These are phyloP conservation scores for Cephus pulcher DNA, from an alignment of 2,888 invertebrate genomes.

Conservation along the genomic window DNA sequence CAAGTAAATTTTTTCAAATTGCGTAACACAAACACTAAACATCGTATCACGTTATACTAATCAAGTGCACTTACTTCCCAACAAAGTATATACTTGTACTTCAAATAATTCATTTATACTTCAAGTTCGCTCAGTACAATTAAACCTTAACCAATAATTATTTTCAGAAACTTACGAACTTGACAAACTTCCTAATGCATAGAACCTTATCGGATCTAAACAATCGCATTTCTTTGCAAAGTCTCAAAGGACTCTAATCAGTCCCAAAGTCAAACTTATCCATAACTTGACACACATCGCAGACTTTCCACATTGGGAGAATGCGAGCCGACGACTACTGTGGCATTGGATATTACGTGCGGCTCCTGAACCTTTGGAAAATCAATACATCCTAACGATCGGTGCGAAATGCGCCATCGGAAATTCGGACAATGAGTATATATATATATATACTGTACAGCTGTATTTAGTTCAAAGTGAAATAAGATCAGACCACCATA, in stretches of 20 bases:
- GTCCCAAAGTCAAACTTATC: neutral
- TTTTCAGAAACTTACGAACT: slow-evolving; percentile 6
- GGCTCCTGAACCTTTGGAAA: slow-evolving; percentile 24
- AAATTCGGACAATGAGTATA: neutral
- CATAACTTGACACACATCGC: neutral
- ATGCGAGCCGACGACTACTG: neutral
- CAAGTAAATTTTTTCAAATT: neutral
- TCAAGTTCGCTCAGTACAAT: neutral
- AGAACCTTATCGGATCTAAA: slow-evolving; percentile 14
- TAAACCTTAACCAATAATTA: neutral
- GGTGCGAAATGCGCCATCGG: slow-evolving; percentile 7
- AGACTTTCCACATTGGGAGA: neutral
- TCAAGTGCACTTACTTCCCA: neutral
- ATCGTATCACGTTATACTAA: neutral
- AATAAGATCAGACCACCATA: neutral
- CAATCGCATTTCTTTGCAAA: slow-evolving; percentile 11
- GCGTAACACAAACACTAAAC: neutral
- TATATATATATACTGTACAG: neutral
- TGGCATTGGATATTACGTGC: slow-evolving; percentile 15
- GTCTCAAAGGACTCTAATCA: neutral
- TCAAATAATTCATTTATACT: neutral
- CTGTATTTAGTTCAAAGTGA: neutral
- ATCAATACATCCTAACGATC: slow-evolving; percentile 35
- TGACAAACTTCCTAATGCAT: slow-evolving; percentile 14
- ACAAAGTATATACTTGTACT: neutral